Base-by-base conservation (phyloP, 92 coral and sea anemone genomes). In the Virgularia gustaviana region DNA sequence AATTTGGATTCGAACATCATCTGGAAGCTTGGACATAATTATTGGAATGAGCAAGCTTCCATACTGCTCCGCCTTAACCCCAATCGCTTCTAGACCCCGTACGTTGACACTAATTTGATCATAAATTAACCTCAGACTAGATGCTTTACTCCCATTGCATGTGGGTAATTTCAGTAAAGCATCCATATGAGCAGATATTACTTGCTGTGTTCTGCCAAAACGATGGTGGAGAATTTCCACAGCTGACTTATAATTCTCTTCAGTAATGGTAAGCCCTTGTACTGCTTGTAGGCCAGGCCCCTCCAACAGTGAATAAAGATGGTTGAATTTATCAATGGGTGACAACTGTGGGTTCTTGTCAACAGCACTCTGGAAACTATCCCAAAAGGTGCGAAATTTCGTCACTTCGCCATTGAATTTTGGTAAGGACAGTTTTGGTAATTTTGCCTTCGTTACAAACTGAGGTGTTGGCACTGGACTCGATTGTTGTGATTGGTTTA, bases 331-430 rank as follows among this genome's bases (percentile, higher is more conserved):
- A 65, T 52, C 78, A 18, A 72, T 38, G 47, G 67, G 66, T 23
- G 51, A 45, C 33, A 54, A 45, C 4, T 72, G 16, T 19, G 27
- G 16, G 33, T 66, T 66, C 23, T 24, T 66, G 52, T 72, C 49
- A 16, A 72, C 78, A 55, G 67, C 66, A 36, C 47, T 72, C 30
- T 72, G 42, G 53, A 71, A 71, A 32, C 68, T 72, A 72, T 55
- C 66, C 77, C 65, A 71, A 49, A 71, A 71, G 35, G 66, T 53
- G 45, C 63, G 43, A 72, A 72, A 72, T 11, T 72, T 72, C 16
- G 67, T 72, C 29, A 72, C 55, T 61, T 72, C 66, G 42, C 78
- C 51, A 49, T 72, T 72, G 31, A 72, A 72, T 36, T 34, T 72
- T 1, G 43, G 47, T 51, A 72, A 34, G 49, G 63, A 58, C 20